These are phyloP conservation scores for Aulostomus chinensis DNA, from an alignment of 2,797 vertebrate genomes.

Conservation along the genomic window DNA sequence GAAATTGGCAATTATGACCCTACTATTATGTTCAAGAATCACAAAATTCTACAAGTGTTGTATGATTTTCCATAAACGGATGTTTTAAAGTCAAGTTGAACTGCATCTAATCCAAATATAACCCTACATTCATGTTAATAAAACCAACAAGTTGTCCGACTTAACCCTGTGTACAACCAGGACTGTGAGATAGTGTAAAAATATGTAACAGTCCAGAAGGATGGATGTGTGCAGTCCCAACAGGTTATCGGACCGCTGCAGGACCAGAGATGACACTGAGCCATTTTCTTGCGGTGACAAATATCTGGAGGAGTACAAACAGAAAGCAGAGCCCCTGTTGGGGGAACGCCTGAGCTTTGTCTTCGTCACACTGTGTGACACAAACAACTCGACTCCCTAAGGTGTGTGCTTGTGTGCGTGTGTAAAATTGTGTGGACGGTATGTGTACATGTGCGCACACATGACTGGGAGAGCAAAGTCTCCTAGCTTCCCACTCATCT, in stretches of 20 bases:
- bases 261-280: constrained; percentile 57
- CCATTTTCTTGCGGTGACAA: constrained; percentile 70
- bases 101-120: neutral
- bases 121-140: neutral
- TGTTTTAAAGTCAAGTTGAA: neutral
- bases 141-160: constrained; percentile 3
- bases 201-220: constrained; percentile 29
- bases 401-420: constrained; percentile 46
- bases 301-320: constrained; percentile 69
- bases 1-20: no score
- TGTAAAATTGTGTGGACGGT: constrained; percentile 18
- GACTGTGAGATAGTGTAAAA: constrained; percentile 13
- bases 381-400: constrained; percentile 59
- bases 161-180: constrained; percentile 13
- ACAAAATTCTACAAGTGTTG: no score
- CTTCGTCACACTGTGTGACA: constrained; percentile 73
- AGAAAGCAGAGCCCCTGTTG: constrained; percentile 64
- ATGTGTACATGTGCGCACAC: neutral
- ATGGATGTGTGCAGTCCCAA: constrained; percentile 36
- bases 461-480: constrained; percentile 21
- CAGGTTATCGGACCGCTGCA: constrained; percentile 58
- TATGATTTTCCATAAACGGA: no score
- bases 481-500: constrained; percentile 16
- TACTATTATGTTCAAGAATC: no score
- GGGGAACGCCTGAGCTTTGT: constrained; percentile 69